A percentile compares a stretch with the other conserved stretches of the same genome.
Evolutionary conservation across 2,113 vertebrate genomes (phyloP).

Genomic region (Sinocyclocheilus anshuiensis): DNA sequence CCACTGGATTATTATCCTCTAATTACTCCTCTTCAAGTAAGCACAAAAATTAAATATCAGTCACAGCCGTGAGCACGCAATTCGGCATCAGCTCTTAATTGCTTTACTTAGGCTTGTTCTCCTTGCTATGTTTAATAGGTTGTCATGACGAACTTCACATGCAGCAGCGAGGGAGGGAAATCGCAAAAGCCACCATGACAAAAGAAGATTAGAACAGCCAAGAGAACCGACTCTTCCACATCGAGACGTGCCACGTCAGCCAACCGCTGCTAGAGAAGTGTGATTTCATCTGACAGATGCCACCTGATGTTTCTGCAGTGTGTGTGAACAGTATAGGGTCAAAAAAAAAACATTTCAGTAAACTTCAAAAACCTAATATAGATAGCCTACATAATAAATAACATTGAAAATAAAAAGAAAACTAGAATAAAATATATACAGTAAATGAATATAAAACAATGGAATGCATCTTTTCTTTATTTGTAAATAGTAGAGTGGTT

Average conservation of each 20-base stretch:
- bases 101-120: conserved; percentile 62
- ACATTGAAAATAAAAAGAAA: neutral
- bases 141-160: conserved; percentile 75
- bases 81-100: conserved; percentile 68
- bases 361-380: neutral
- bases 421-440: neutral
- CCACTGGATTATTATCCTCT: conserved; percentile 43
- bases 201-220: conserved; percentile 47
- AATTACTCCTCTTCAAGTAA: conserved; percentile 40
- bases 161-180: conserved; percentile 54
- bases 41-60: conserved; percentile 39
- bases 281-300: conserved; percentile 1
- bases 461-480: neutral
- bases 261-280: neutral
- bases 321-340: neutral
- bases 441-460: neutral
- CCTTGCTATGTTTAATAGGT: conserved; percentile 73
- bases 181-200: conserved; percentile 27
- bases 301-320: neutral
- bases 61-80: conserved; percentile 44
- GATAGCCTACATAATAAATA: neutral
- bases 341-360: neutral
- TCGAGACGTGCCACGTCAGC: neutral
- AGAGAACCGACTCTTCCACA: conserved; percentile 39
- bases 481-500: neutral